A percentile compares a stretch with the other conserved stretches of the same genome.
These are phyloP conservation scores for Caligus rogercresseyi DNA, from an alignment of 1,140 invertebrate genomes.

Conservation along the genomic window DNA sequence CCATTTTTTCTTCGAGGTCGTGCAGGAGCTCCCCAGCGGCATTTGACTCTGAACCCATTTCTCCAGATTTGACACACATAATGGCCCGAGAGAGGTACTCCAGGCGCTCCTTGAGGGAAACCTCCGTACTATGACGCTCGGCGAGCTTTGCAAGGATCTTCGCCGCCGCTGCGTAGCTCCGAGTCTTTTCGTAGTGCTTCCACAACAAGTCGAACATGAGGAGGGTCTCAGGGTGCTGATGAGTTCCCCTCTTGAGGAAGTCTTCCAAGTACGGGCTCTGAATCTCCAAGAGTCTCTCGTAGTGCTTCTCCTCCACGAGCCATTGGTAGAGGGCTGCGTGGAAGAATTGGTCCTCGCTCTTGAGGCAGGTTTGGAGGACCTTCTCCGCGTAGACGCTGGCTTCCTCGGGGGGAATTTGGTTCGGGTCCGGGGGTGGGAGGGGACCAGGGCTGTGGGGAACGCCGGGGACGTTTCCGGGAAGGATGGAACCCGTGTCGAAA, in stretches of 20 bases:
- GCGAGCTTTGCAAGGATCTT: conserved; percentile 72
- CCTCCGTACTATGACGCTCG: conserved; percentile 39
- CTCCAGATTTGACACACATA: conserved; percentile 76
- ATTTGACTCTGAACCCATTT: conserved; percentile 47
- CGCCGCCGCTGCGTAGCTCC: conserved; percentile 79
- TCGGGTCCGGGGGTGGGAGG: conserved; percentile 28
- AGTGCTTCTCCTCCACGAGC: conserved; percentile 53
- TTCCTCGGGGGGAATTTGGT: conserved; percentile 28
- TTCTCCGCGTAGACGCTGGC: conserved; percentile 28
- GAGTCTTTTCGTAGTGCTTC: conserved; percentile 85
- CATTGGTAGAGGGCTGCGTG: conserved; percentile 84
- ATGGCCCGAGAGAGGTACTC: conserved; percentile 84
- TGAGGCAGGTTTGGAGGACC: conserved; percentile 31
- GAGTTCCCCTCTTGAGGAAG: conserved; percentile 26
- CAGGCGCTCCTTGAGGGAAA: conserved; percentile 44
- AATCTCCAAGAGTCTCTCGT: conserved; percentile 4
- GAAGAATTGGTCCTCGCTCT: conserved; percentile 58
- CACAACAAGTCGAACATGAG: conserved; percentile 69
- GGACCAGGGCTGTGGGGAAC: conserved; percentile 32
- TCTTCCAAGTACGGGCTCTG: conserved; percentile 26
- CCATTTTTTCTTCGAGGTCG: conserved; percentile 81
- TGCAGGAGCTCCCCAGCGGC: conserved; percentile 56
- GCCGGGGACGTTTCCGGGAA: conserved; percentile 31
- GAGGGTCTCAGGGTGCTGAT: conserved; percentile 28
- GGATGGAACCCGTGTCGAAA: conserved; percentile 42